These are phyloP conservation scores for Cyanocitta stelleri DNA, from an alignment of 2,113 vertebrate genomes.

Conservation along the genomic window DNA sequence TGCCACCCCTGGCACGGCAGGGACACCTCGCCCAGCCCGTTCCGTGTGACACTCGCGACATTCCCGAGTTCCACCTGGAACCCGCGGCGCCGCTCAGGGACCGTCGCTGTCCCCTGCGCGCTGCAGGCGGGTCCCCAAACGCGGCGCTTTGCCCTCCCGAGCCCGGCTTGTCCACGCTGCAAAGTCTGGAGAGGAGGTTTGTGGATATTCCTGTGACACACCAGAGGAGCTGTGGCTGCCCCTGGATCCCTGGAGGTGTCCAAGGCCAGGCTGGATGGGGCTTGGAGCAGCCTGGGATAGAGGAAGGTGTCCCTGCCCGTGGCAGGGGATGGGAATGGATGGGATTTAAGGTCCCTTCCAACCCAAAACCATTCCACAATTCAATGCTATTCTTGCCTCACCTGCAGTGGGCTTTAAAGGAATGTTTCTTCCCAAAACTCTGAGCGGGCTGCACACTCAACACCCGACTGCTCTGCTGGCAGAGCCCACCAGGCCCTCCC, in stretches of 20 bases:
- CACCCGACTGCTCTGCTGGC: fast-evolving
- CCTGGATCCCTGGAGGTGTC: neutral
- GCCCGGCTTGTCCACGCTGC: fast-evolving
- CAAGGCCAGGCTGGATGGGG: neutral
- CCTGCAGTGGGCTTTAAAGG: neutral
- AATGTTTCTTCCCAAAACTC: fast-evolving
- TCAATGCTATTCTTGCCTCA: neutral
- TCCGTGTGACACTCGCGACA: neutral
- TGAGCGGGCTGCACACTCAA: fast-evolving
- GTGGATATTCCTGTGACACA: neutral
- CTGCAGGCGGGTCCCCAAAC: neutral
- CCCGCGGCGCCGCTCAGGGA: fast-evolving
- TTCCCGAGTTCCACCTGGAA: fast-evolving
- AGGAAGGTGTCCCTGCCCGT: neutral
- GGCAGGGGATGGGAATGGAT: neutral
- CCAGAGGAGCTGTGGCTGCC: neutral
- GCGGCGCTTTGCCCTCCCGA: fast-evolving
- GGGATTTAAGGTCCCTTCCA: neutral
- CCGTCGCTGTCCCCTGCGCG: neutral
- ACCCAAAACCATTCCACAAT: neutral
- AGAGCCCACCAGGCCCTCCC: neutral
- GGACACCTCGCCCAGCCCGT: neutral
- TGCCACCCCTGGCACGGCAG: no score
- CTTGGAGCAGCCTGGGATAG: neutral
- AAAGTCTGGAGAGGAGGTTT: neutral